Base-by-base conservation (phyloP, 2,113 vertebrate genomes). In the Sclerurus mexicanus region DNA sequence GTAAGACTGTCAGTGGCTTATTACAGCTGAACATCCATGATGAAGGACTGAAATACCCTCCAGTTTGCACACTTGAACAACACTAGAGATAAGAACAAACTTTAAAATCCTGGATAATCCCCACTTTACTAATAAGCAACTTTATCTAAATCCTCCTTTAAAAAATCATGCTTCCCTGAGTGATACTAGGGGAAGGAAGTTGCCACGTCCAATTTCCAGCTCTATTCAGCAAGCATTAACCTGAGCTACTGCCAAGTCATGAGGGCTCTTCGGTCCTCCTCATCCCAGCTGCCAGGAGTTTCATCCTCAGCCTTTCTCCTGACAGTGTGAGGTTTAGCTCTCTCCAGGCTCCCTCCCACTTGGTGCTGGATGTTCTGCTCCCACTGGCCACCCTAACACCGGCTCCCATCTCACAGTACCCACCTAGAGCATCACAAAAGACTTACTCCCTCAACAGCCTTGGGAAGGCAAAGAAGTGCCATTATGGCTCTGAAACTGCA, bases 131-230 rank as follows among this genome's bases (percentile, higher is more conserved):
- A 96, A 96, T 96, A 94, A 98, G 96, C 91, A 97, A 95, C 93
- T 97, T 97, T 97, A 97, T 96, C 97, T 98, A 97, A 98, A 98
- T 97, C 97, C 97, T 89, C 85, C 95, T 90, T 94, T 94, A 93
- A 95, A 97, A 96, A 89, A 35, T 8, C 55, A 3, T 93, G 96
- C 88, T 95, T 96, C 93, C 76, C 59, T 66, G 87, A 87, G 80
- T 71, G 82, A 93, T 60, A 92, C 79, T 59, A 25, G 56, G n/a
- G 72, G 91, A 96, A 96, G 87, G 37, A 49, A 95, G 77, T 84
- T 93, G 59, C 66, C 78, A 93, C 73, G 49, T 93, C 94, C 95
- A 88, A 79, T 92, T 91, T 95, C 85, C 83, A 95, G 69, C 94
- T 91, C 94, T 82, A 46, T 78, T 89, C 71, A 78, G 89, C 37